Evolutionary conservation across 2,797 vertebrate species (phyloP).

Genomic region (Borostomias antarcticus): DNA sequence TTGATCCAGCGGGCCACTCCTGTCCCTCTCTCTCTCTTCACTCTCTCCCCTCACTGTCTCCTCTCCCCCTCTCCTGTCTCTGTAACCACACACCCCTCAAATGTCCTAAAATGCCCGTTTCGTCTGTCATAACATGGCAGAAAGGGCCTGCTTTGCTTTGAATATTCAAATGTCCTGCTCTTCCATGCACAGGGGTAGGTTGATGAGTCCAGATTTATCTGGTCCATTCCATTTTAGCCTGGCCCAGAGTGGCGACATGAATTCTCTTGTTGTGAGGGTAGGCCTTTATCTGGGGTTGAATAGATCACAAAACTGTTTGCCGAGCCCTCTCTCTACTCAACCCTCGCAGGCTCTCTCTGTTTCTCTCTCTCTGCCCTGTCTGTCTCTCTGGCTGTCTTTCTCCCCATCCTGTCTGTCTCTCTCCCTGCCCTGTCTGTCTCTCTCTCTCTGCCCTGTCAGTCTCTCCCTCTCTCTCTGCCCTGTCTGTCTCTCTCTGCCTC

Average conservation of each 20-base stretch:
- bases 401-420: background rate
- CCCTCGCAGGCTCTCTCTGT: background rate
- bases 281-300: background rate
- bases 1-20: slow-evolving; percentile 51
- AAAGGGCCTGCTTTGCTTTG: background rate
- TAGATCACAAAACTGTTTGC: no score
- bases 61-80: background rate
- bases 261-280: background rate
- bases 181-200: background rate
- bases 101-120: slow-evolving; percentile 23
- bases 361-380: background rate
- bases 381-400: background rate
- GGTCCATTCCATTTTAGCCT: background rate
- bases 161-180: slow-evolving; percentile 4
- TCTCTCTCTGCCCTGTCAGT: slow-evolving; percentile 3
- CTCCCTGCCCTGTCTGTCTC: background rate
- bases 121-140: slow-evolving; percentile 10
- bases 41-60: slow-evolving; percentile 10
- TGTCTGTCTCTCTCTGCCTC: background rate
- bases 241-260: background rate
- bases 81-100: slow-evolving; percentile 16
- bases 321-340: background rate
- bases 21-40: background rate
- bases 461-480: background rate
- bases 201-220: background rate